These are phyloP conservation scores for Pygoscelis antarcticus DNA, from an alignment of 2,113 vertebrate species.

Conservation along the genomic window DNA sequence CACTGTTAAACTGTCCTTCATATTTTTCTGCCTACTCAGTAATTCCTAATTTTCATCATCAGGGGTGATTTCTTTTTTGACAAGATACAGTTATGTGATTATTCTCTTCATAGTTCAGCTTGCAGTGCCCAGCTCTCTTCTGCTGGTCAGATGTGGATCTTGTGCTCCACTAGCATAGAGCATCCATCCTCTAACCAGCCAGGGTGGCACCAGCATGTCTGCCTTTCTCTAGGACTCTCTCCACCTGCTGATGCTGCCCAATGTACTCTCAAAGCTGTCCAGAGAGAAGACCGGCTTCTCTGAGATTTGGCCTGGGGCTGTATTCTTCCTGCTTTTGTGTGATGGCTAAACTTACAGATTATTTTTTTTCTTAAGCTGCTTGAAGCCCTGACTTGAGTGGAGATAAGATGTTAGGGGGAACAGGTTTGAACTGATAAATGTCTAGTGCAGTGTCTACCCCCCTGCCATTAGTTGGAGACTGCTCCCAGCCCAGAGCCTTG, in stretches of 20 bases:
- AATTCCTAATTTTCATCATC: background rate
- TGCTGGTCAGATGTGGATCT: background rate
- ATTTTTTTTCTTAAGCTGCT: background rate
- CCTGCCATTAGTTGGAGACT: background rate
- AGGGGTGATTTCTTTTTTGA: background rate
- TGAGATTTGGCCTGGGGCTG: background rate
- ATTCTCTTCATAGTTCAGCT: background rate
- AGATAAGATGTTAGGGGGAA: background rate
- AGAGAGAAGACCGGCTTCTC: background rate
- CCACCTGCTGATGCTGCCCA: background rate
- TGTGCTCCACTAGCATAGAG: rapidly evolving
- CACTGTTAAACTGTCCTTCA: background rate
- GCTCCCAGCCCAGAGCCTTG: background rate
- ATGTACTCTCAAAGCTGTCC: background rate
- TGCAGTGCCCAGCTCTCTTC: background rate
- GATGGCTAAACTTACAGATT: background rate
- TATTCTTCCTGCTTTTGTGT: background rate
- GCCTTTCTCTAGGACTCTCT: background rate
- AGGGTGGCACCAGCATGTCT: background rate
- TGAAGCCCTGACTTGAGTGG: background rate
- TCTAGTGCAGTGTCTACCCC: background rate
- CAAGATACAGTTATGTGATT: background rate
- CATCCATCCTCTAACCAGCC: background rate
- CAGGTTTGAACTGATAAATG: background rate
- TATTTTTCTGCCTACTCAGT: background rate